phyloP scores from a whole-genome alignment of 2,888 invertebrate genomes.

The Drosophila rubida region DNA sequence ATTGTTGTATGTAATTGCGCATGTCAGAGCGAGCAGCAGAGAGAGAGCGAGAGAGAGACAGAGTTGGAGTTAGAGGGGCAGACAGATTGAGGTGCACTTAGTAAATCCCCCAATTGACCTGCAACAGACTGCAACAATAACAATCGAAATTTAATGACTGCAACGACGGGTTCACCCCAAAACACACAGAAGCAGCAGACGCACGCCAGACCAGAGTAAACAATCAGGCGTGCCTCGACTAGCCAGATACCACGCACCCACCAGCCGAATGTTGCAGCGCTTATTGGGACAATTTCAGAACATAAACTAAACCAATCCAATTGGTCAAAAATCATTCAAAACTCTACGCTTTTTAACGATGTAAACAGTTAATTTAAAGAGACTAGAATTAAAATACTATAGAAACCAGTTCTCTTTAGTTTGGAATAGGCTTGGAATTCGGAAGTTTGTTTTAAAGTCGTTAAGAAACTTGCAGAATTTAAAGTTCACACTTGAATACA shows the following conservation, averaged over 20 bases:
- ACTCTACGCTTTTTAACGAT: no score
- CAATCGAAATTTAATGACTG: constrained; percentile 27
- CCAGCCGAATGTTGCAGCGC: no score
- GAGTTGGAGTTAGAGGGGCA: not conserved
- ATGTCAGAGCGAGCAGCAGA: not conserved
- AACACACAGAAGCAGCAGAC: constrained; percentile 4
- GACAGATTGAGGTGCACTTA: constrained; percentile 18
- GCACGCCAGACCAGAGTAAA: constrained; percentile 13
- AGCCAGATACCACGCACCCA: constrained; percentile 7
- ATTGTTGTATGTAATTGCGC: constrained; percentile 15
- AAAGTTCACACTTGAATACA: no score
- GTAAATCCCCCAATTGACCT: constrained; percentile 36
- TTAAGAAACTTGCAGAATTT: not conserved
- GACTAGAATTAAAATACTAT: no score
- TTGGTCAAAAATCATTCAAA: no score
- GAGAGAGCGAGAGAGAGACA: not conserved
- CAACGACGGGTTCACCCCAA: constrained; percentile 20
- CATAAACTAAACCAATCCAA: no score
- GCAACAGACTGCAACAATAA: constrained; percentile 22
- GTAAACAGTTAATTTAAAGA: no score
- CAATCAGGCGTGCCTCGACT: not conserved
- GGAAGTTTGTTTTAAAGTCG: not conserved
- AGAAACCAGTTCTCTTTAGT: not conserved
- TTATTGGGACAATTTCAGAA: not conserved
- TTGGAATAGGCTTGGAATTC: not conserved